phyloP scores from a whole-genome alignment of 1,140 invertebrate genomes.

The Thalassaphorura encarpata region DNA sequence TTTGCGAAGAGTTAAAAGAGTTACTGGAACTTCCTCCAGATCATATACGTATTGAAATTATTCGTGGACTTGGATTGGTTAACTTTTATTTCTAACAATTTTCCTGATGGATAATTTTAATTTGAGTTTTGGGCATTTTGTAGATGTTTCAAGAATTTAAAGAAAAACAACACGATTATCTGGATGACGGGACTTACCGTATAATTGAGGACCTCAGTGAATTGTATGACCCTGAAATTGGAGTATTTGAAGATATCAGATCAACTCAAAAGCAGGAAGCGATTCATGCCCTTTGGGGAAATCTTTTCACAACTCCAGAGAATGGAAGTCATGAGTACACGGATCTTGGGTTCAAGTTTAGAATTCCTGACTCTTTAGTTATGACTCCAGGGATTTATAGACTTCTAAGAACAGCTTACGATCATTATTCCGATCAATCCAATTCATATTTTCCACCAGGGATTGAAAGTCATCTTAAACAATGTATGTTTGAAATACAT shows the following conservation, averaged over 20 bases:
- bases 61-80: slow-evolving; percentile 1
- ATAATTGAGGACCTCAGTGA: slow-evolving; percentile 6
- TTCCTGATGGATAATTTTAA: too few relatives aligned
- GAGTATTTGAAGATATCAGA: slow-evolving; percentile 4
- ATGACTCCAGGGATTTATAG: slow-evolving; percentile 8
- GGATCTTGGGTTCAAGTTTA: slow-evolving; percentile 13
- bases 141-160: background rate
- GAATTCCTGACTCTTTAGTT: slow-evolving; percentile 12
- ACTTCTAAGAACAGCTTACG: slow-evolving; percentile 14
- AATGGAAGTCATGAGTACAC: slow-evolving; percentile 4
- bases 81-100: too few relatives aligned
- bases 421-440: slow-evolving; percentile 19
- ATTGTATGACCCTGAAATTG: slow-evolving; percentile 20
- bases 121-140: too few relatives aligned
- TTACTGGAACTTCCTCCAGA: slow-evolving; percentile 3
- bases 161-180: background rate
- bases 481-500: slow-evolving; percentile 5
- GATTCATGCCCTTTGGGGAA: slow-evolving; percentile 18
- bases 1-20: slow-evolving; percentile 4
- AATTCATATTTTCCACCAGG: slow-evolving; percentile 10
- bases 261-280: slow-evolving; percentile 2
- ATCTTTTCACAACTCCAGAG: slow-evolving; percentile 8
- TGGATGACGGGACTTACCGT: slow-evolving; percentile 1
- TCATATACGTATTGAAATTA: background rate
- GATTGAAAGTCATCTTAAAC: slow-evolving; percentile 1